Conservation (phyloP, 2,113 vertebrate genomes). For the Oryzias melastigma region DNA sequence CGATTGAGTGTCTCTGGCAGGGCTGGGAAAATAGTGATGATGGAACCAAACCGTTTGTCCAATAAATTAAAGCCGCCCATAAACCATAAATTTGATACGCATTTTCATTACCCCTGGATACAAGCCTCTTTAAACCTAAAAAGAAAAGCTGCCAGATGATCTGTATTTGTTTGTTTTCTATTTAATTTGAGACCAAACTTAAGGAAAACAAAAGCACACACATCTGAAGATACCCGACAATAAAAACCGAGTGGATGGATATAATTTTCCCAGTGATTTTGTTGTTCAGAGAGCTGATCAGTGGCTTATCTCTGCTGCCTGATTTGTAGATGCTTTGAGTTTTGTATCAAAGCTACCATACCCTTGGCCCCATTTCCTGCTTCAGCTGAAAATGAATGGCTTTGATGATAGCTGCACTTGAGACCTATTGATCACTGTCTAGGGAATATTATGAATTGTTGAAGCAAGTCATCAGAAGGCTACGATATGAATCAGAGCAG, state of each 20-base stretch:
- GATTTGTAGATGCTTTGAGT: constrained; percentile 18
- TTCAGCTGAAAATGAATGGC: constrained; percentile 41
- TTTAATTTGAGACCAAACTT: no score
- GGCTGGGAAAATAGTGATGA: constrained; percentile 18
- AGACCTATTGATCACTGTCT: constrained; percentile 47
- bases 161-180: no score
- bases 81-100: neutral
- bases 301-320: constrained; percentile 23
- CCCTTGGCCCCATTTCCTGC: constrained; percentile 19
- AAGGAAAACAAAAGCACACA: no score
- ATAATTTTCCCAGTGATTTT: neutral
- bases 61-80: constrained; percentile 19
- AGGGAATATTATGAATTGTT: constrained; percentile 36
- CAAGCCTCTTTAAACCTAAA: neutral
- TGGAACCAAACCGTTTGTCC: constrained; percentile 20
- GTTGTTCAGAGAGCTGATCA: constrained; percentile 29
- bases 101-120: neutral
- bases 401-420: constrained; percentile 24
- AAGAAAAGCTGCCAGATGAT: no score
- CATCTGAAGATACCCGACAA: no score
- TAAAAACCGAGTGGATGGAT: neutral
- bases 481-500: constrained; percentile 27
- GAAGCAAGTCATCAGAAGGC: constrained; percentile 25
- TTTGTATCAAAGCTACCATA: constrained; percentile 19
- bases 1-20: constrained; percentile 30